Evolutionary conservation across 2,888 invertebrate genomes (phyloP).

Genomic region (Lasioglossum villosulum): DNA sequence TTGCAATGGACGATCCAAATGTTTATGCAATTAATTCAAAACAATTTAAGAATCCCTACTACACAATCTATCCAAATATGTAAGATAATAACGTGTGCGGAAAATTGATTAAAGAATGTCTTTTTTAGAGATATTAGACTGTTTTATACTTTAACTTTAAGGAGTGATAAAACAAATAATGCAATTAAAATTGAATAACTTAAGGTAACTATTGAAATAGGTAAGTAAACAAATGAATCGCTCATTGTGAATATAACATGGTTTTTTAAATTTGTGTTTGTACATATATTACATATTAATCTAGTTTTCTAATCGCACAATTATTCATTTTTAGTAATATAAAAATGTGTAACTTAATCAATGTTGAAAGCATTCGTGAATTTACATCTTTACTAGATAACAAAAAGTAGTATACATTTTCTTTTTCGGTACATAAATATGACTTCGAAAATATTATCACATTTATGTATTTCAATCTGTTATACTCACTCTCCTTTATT

Average conservation of each 20-base stretch:
- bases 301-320: background rate
- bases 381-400: background rate
- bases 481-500: slow-evolving; percentile 14
- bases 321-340: background rate
- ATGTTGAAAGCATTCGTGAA: background rate
- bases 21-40: slow-evolving; percentile 76
- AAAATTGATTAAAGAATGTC: slow-evolving; percentile 48
- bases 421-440: slow-evolving; percentile 11
- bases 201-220: slow-evolving; percentile 7
- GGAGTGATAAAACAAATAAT: background rate
- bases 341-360: background rate
- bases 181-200: background rate
- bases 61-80: slow-evolving; percentile 80
- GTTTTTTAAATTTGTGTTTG: background rate
- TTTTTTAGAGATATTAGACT: slow-evolving; percentile 37
- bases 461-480: background rate
- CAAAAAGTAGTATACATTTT: slow-evolving; percentile 2
- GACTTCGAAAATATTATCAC: slow-evolving; percentile 3
- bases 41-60: slow-evolving; percentile 78
- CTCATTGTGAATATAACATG: background rate
- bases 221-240: slow-evolving; percentile 17
- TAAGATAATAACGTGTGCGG: slow-evolving; percentile 61
- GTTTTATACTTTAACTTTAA: background rate
- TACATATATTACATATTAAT: background rate
- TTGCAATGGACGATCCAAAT: slow-evolving; percentile 75